Percentiles rank a stretch among this genome's conserved stretches.
These are phyloP conservation scores for Amyelois transitella DNA, from an alignment of 1,140 invertebrate species.

Conservation along the genomic window DNA sequence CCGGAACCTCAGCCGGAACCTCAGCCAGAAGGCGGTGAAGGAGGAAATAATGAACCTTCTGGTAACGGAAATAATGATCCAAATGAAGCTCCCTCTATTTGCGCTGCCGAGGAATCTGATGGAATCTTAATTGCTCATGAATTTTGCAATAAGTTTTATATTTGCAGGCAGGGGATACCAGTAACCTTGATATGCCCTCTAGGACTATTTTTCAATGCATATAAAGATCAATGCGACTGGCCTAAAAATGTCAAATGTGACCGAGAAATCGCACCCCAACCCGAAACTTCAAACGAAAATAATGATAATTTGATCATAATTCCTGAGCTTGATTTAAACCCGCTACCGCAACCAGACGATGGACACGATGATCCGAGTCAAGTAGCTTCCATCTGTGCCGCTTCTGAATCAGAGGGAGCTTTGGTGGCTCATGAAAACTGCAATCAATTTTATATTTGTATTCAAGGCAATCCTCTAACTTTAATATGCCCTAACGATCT, in stretches of 20 bases:
- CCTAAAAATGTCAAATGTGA: constrained; percentile 64
- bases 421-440: constrained; percentile 33
- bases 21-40: constrained; percentile 5
- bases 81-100: constrained; percentile 2
- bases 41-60: neutral
- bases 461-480: constrained; percentile 16
- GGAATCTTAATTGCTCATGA: constrained; percentile 41
- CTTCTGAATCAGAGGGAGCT: constrained; percentile 15
- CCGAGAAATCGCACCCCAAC: neutral
- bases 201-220: constrained; percentile 27
- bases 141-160: constrained; percentile 36
- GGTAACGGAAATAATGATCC: neutral
- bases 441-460: constrained; percentile 36
- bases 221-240: constrained; percentile 50
- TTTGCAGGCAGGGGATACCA: constrained; percentile 23
- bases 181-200: constrained; percentile 12
- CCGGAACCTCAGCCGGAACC: neutral
- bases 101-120: too few relatives aligned
- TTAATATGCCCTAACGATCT: constrained; percentile 15
- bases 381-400: constrained; percentile 27
- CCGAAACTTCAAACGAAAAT: too few relatives aligned
- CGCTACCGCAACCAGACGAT: too few relatives aligned
- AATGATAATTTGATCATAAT: too few relatives aligned
- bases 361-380: constrained; percentile 11
- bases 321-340: too few relatives aligned